These are phyloP conservation scores for Psittacus erithacus DNA, from an alignment of 2,113 vertebrate species.

Conservation along the genomic window DNA sequence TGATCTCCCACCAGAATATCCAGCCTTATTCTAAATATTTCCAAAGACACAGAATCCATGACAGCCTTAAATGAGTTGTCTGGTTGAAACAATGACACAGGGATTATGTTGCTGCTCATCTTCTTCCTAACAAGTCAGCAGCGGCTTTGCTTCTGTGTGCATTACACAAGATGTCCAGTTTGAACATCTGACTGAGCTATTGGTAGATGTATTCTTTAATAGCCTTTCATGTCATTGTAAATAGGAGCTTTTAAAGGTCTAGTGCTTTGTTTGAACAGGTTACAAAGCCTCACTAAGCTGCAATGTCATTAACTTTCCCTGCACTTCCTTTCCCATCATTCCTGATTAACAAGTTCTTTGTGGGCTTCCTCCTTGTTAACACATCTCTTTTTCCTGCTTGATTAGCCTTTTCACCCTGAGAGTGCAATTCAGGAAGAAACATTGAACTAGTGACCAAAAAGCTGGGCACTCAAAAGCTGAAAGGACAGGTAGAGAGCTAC, in stretches of 20 bases:
- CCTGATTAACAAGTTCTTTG: constrained; percentile 14
- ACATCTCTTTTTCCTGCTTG: constrained; percentile 4
- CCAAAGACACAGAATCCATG: background rate
- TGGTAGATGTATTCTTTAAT: background rate
- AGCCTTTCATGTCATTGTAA: background rate
- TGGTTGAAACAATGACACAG: background rate
- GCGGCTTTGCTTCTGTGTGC: background rate
- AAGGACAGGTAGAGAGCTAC: background rate
- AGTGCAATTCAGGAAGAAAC: background rate
- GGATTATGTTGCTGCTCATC: background rate
- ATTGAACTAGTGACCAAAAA: background rate
- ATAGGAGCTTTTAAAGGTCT: background rate
- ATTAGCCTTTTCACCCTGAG: constrained; percentile 12
- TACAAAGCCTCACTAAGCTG: constrained; percentile 10
- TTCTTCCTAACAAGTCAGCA: background rate
- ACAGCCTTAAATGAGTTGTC: background rate
- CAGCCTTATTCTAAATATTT: background rate
- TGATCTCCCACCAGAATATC: background rate
- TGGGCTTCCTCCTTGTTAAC: background rate
- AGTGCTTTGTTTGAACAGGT: background rate
- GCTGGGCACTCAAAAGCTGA: background rate
- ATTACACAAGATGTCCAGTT: background rate
- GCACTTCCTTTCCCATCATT: constrained; percentile 26
- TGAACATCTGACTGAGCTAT: background rate
- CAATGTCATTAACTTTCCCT: background rate